Evolutionary conservation across 2,113 vertebrate genomes (phyloP).

Genomic region (Pterocles burchelli): DNA sequence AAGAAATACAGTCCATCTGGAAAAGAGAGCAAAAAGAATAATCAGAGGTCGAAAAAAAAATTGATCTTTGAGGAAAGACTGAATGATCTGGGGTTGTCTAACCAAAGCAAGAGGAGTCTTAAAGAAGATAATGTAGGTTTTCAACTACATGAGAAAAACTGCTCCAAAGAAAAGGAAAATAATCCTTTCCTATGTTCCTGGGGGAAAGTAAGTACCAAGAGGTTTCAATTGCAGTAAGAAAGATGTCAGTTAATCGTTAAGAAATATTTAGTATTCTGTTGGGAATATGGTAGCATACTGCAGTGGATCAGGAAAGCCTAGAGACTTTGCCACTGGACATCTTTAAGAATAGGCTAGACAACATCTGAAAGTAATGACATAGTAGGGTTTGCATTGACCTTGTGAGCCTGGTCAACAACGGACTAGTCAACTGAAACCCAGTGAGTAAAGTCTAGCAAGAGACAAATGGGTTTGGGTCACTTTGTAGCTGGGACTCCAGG

Average conservation of each 20-base stretch:
- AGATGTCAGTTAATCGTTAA: neutral
- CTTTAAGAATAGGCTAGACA: neutral
- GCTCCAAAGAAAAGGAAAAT: neutral
- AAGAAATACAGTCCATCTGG: conserved; percentile 17
- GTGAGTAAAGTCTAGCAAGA: neutral
- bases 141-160: neutral
- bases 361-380: neutral
- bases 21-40: neutral
- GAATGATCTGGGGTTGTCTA: neutral
- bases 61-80: neutral
- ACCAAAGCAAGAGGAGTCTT: neutral
- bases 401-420: neutral
- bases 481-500: neutral
- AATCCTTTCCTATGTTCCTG: neutral
- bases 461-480: neutral
- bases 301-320: neutral
- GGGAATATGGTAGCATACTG: neutral
- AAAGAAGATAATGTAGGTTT: neutral
- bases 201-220: neutral
- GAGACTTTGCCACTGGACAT: neutral
- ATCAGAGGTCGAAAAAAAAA: neutral
- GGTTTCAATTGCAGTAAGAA: neutral
- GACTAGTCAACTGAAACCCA: neutral
- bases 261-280: neutral
- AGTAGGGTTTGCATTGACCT: neutral